phyloP scores from a whole-genome alignment of 2,113 vertebrate species.

The Theristicus caerulescens region DNA sequence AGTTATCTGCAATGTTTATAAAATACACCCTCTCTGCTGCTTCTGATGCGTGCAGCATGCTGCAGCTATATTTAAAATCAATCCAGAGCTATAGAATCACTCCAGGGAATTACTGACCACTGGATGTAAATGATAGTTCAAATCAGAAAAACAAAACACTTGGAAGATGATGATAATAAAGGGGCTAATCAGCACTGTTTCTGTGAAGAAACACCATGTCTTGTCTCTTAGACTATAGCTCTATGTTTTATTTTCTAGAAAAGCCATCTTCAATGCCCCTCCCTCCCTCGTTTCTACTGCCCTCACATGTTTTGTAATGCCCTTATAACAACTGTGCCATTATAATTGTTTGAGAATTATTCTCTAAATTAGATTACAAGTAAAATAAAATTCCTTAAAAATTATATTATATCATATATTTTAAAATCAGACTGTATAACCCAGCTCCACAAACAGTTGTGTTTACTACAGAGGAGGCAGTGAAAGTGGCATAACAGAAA shows the following conservation, averaged over 20 bases:
- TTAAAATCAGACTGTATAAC: background rate
- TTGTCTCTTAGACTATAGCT: background rate
- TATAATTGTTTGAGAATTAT: background rate
- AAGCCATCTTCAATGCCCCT: background rate
- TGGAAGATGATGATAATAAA: background rate
- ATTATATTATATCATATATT: background rate
- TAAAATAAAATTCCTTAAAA: background rate
- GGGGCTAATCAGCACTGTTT: background rate
- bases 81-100: background rate
- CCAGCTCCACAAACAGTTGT: background rate
- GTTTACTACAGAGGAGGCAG: background rate
- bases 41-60: background rate
- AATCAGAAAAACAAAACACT: background rate
- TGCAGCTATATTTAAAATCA: background rate
- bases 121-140: background rate
- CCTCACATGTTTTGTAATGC: background rate
- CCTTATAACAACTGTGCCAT: background rate
- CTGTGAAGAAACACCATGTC: background rate
- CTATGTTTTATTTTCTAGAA: background rate
- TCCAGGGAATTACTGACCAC: slow-evolving; percentile 1
- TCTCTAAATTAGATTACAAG: background rate
- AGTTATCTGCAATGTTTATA: background rate
- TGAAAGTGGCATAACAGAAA: background rate
- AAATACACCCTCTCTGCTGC: background rate
- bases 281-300: fast-evolving